A percentile compares a stretch with the other conserved stretches of the same genome.
Evolutionary conservation across 2,113 vertebrate genomes (phyloP).

Genomic region (Bubalus kerabau): DNA sequence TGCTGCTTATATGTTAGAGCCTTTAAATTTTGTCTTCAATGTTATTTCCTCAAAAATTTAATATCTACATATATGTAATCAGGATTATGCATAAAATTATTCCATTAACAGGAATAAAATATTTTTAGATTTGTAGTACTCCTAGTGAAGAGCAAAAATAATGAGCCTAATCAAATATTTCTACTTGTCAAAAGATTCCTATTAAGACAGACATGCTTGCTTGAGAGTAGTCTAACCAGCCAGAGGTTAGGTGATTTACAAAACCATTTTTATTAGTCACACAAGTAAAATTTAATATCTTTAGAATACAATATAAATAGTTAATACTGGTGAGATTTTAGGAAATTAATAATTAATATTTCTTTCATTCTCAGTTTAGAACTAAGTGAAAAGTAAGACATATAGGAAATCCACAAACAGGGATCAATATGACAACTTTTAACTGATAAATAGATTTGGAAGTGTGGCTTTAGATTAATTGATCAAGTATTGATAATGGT

Average conservation of each 20-base stretch:
- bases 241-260: background rate
- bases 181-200: background rate
- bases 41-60: background rate
- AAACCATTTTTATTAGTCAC: background rate
- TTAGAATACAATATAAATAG: background rate
- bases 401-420: background rate
- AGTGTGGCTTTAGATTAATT: background rate
- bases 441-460: background rate
- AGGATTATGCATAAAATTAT: background rate
- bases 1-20: background rate
- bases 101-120: background rate
- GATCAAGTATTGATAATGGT: background rate
- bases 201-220: background rate
- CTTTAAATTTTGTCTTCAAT: background rate
- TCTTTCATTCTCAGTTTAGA: background rate
- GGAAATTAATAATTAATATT: background rate
- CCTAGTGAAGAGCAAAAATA: background rate
- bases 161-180: constrained; percentile 5
- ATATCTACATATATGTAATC: background rate
- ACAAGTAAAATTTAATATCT: background rate
- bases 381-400: background rate
- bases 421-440: background rate
- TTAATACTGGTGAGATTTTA: background rate
- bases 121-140: background rate
- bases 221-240: background rate